These are phyloP conservation scores for Athene noctua DNA, from an alignment of 2,113 vertebrate species.

Conservation along the genomic window DNA sequence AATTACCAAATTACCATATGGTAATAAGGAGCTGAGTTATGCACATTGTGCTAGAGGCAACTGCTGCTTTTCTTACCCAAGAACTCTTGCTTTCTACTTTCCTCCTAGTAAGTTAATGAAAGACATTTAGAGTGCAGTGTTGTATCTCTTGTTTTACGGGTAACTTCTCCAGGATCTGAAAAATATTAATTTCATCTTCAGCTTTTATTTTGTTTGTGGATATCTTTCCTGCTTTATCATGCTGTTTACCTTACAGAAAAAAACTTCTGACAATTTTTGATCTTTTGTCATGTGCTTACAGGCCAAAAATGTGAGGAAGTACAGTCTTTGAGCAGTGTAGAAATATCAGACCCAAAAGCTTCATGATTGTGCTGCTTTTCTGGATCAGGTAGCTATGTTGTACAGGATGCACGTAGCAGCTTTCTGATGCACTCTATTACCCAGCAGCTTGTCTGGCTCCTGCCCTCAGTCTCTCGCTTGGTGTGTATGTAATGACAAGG, in stretches of 20 bases:
- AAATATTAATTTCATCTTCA: neutral
- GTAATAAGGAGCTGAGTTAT: neutral
- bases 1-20: neutral
- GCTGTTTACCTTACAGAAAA: neutral
- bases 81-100: neutral
- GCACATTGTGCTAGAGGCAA: neutral
- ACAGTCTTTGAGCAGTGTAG: neutral
- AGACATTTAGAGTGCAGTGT: neutral
- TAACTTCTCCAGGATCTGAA: neutral
- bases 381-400: neutral
- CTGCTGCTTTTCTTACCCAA: neutral
- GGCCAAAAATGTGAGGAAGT: neutral
- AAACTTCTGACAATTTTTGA: neutral
- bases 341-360: neutral
- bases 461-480: neutral
- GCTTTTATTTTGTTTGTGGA: neutral
- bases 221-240: neutral
- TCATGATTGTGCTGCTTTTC: neutral
- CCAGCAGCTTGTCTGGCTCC: neutral
- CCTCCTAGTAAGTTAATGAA: neutral
- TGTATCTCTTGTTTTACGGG: neutral
- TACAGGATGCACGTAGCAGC: fast-evolving
- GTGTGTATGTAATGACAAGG: neutral
- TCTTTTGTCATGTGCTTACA: neutral
- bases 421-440: neutral